phyloP scores from a whole-genome alignment of 2,113 vertebrate species.

The Strix aluco region DNA sequence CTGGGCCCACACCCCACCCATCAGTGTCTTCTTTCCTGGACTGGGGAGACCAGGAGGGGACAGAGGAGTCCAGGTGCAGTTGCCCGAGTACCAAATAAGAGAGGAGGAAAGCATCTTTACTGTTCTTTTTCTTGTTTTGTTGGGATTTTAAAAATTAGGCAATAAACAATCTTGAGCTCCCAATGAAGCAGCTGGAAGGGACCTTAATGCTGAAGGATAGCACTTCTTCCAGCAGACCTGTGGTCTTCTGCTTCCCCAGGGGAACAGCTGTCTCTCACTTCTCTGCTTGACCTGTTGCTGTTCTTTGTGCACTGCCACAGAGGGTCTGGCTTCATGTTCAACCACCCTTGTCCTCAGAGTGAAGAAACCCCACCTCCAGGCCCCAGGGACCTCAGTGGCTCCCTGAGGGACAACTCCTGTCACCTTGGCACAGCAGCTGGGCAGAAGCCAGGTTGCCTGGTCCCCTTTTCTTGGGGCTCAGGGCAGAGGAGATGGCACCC shows the following conservation, averaged over 20 bases:
- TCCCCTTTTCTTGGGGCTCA: no score
- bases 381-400: neutral
- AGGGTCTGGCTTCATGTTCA: neutral
- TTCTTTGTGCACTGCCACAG: no score
- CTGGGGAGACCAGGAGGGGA: neutral
- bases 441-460: no score
- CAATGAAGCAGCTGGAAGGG: neutral
- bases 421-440: neutral
- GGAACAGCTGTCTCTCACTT: neutral
- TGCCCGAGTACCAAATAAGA: neutral
- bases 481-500: no score
- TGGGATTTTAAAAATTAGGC: neutral
- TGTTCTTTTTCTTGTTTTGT: neutral
- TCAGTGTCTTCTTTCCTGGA: neutral
- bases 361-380: neutral
- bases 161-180: neutral
- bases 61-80: neutral
- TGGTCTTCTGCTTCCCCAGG: neutral
- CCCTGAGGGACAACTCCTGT: neutral
- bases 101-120: neutral
- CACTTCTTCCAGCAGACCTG: neutral
- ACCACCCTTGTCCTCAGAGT: neutral
- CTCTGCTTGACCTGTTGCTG: neutral
- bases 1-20: neutral
- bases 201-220: no score